Conservation (phyloP, 2,113 vertebrate species). For the Scytalopus superciliaris region DNA sequence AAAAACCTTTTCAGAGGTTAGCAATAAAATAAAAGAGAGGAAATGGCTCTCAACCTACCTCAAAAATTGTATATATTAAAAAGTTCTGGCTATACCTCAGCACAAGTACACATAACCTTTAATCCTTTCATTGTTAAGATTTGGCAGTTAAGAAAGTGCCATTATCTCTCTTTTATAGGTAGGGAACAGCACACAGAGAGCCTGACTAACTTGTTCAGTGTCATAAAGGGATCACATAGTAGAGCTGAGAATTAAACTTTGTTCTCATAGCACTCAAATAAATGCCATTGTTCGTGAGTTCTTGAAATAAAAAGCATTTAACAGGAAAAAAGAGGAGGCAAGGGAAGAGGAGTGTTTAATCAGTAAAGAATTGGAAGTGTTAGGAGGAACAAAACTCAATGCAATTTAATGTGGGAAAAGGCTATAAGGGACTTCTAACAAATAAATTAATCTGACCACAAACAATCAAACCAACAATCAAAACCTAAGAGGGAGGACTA, state of each 20-base stretch:
- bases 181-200: not conserved
- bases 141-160: not conserved
- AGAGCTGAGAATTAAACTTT: constrained; percentile 17
- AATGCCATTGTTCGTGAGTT: not conserved
- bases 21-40: constrained; percentile 15
- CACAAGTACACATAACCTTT: constrained; percentile 36
- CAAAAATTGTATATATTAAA: constrained; percentile 19
- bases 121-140: constrained; percentile 14
- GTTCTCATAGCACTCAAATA: constrained; percentile 11
- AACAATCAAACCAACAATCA: not conserved
- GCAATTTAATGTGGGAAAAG: not conserved
- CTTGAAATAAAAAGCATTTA: constrained; percentile 23
- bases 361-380: not conserved
- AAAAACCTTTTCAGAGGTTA: not conserved
- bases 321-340: not conserved
- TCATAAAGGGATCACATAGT: constrained; percentile 11
- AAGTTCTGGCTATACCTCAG: constrained; percentile 16
- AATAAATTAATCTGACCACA: not conserved
- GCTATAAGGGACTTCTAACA: not conserved
- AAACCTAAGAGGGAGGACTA: not conserved
- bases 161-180: not conserved
- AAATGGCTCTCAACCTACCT: not conserved
- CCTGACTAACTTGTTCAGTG: constrained; percentile 16
- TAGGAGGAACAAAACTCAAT: not conserved
- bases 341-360: constrained; percentile 1